Evolutionary conservation across 1,140 invertebrate species (phyloP), one percentile per base, ranked within the genome.

Genomic region (Rhopalosiphum padi): DNA sequence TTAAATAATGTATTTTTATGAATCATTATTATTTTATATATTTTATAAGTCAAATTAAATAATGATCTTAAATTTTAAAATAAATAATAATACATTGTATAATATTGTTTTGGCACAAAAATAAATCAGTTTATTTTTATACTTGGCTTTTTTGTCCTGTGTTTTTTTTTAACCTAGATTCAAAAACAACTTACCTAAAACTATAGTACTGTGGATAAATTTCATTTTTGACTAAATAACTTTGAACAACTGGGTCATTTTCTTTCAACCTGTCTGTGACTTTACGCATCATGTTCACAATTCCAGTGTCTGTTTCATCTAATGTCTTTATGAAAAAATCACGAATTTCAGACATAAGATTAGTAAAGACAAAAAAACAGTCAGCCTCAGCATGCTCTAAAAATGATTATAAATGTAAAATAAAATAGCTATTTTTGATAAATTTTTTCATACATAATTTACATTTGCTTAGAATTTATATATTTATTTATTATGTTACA

Each of bases 251-350:
- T 7, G 96, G 95, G 95, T 99, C 99, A 94, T 97, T 97, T 51
- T 96, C 95, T 95, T 97, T 97, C 2, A 99, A 95, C 95, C 97
- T 97, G 68, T 97, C 95, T 94, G 97, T 97, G 51, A 99, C 96
- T 94, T 96, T 96, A 55, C 95, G 96, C 98, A 98, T 98, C 96
- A 98, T 97, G 89, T 96, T 96, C 95, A 97, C 98, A 89, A 99
- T 98, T 30, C 98, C 98, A 94, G 97, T 97, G 94, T 98, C 98
- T 2, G 98, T 97, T 95, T 99, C 98, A 95, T 99, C 99, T 94
- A 99, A 95, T 0, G 98, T 98, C 95, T 98, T 98, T 94, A 99
- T 99, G 95, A 99, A 99, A 95, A 99, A 99, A 95, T 99, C 99
- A 68, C 99, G 96, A 88, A 99, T 99, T 95, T 99, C 99, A 3